Base-by-base conservation (phyloP, 2,113 vertebrate species). In the Psittacus erithacus region DNA sequence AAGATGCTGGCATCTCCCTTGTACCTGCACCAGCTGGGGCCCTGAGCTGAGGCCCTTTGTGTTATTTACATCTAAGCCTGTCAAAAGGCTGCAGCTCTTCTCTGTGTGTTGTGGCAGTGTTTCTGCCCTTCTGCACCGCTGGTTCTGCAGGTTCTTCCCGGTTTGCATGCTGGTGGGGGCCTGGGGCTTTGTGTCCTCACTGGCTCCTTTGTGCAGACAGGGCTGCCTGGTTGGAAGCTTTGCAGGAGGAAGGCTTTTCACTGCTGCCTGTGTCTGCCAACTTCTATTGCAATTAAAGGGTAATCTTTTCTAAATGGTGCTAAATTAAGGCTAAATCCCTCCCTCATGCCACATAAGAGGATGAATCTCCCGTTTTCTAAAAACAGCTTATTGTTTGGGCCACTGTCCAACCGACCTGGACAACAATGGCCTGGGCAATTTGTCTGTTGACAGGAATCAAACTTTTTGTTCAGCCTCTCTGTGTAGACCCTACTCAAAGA, bases 231-330 rank as follows among this genome's bases (percentile, higher is more conserved):
- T 19, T 31, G 77, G 83, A 95, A 94, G 95, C 89, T 95, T 91
- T 94, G 86, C 53, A 52, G 91, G 82, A 95, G 80, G 94, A 94
- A 93, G 53, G 94, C 80, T 83, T 82, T 96, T 91, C 79, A 86
- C 88, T 96, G 81, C 63, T 88, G 84, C 60, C 64, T 2, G 18
- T 79, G 81, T 94, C 96, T 96, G 97, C 95, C 97, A 97, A 60
- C 90, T 97, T 86, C 88, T 94, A 71, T 89, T 96, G 96, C 97
- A 98, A 97, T 98, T 97, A 97, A 96, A 94, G 87, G 86, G 84
- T 98, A 98, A 98, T 98, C 98, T 98, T 98, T 97, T 98, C 95
- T 98, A 98, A 98, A 98, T 98, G 95, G 96, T 88, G 81, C 97
- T 98, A 97, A 97, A 98, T 98, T 97, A 98, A 98, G 96, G 86